A percentile compares a stretch with the other conserved stretches of the same genome.
These are phyloP conservation scores for Heliconius cydno DNA, from an alignment of 2,888 invertebrate genomes.

Conservation along the genomic window DNA sequence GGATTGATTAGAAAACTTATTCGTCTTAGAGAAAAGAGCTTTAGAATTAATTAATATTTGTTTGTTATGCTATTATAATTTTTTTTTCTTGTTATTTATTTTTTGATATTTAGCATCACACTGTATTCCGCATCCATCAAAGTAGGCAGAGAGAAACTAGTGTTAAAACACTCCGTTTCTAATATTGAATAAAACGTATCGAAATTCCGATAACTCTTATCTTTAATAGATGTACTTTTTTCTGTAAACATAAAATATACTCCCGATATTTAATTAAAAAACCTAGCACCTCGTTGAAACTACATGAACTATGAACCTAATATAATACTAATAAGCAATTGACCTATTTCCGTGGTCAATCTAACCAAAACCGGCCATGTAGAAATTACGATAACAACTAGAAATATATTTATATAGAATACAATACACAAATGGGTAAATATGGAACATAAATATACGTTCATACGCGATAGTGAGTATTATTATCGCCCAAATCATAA, in stretches of 20 bases:
- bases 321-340: constrained; percentile 11
- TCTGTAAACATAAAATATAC: no score
- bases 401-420: background rate
- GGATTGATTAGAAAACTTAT: constrained; percentile 24
- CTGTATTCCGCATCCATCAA: no score
- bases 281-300: background rate
- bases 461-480: background rate
- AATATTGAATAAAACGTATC: background rate
- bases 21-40: background rate
- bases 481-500: background rate
- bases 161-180: no score
- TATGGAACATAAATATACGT: background rate
- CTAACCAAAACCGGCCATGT: constrained; percentile 15
- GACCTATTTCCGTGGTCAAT: constrained; percentile 11
- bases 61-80: background rate
- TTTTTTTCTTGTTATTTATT: background rate
- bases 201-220: background rate
- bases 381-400: constrained; percentile 14
- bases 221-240: background rate
- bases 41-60: background rate
- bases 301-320: background rate
- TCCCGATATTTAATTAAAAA: background rate
- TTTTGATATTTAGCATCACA: background rate
- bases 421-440: background rate
- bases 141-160: no score